Percentiles rank a stretch among this genome's conserved stretches.
These are phyloP conservation scores for Sylvia atricapilla DNA, from an alignment of 2,113 vertebrate species.

Conservation along the genomic window DNA sequence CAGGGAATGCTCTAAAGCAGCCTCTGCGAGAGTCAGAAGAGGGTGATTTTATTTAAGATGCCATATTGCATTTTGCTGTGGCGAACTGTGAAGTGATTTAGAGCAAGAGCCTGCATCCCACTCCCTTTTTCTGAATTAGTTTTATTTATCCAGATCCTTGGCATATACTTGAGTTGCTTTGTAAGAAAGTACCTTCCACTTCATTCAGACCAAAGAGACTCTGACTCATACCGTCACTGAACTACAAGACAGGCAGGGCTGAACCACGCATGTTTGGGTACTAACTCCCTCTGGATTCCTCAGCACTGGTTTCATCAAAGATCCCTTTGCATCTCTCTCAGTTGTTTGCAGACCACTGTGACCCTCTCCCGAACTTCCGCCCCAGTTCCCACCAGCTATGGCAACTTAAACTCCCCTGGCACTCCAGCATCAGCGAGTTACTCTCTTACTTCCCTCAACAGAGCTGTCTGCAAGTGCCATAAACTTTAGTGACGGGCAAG, in stretches of 20 bases:
- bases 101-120: slow-evolving; percentile 50
- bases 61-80: slow-evolving; percentile 43
- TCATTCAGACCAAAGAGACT: slow-evolving; percentile 61
- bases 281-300: slow-evolving; percentile 42
- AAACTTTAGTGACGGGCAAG: not conserved
- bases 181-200: slow-evolving; percentile 65
- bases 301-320: not conserved
- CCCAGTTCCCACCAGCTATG: rapidly evolving
- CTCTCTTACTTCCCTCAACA: not conserved
- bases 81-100: slow-evolving; percentile 37
- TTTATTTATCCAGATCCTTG: slow-evolving; percentile 59
- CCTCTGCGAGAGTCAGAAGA: slow-evolving; percentile 40
- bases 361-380: not conserved
- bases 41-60: slow-evolving; percentile 61
- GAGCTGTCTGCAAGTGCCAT: not conserved
- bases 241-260: slow-evolving; percentile 47
- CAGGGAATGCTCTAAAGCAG: slow-evolving; percentile 54
- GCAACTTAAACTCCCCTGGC: not conserved
- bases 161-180: slow-evolving; percentile 57
- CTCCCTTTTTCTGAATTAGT: slow-evolving; percentile 67
- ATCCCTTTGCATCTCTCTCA: not conserved
- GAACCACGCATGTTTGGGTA: slow-evolving; percentile 59
- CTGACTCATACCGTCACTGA: slow-evolving; percentile 52
- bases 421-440: not conserved
- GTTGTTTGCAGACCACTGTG: not conserved